Evolutionary conservation across 1,140 invertebrate genomes (phyloP).

Genomic region (Cydia fagiglandana): DNA sequence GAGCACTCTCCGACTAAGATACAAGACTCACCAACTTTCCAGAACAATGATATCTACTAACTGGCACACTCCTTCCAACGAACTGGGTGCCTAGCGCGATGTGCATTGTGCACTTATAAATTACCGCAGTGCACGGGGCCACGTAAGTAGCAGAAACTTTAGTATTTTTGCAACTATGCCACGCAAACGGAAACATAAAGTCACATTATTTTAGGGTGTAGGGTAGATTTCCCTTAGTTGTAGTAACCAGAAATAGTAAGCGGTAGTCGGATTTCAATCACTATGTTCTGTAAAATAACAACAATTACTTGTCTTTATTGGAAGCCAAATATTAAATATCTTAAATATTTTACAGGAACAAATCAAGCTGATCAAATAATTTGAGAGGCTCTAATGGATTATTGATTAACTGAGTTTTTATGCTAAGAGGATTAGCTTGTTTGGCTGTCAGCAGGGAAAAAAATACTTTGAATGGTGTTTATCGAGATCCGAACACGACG

Average conservation of each 20-base stretch:
- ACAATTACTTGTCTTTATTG: too few species aligned
- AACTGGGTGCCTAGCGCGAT: constrained; percentile 8
- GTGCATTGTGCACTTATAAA: constrained; percentile 21
- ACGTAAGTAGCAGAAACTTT: background rate
- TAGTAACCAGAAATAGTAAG: too few species aligned
- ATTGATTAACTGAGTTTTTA: constrained; percentile 2
- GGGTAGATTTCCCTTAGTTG: background rate
- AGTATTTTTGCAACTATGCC: constrained; percentile 9
- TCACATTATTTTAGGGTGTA: background rate
- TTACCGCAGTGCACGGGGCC: constrained; percentile 19
- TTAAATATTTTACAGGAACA: background rate
- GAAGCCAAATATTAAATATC: too few species aligned
- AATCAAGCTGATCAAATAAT: background rate
- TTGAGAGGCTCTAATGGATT: background rate
- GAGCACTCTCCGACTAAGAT: constrained; percentile 31
- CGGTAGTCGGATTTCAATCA: background rate
- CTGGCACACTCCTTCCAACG: constrained; percentile 32
- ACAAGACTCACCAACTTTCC: constrained; percentile 34
- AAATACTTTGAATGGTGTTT: constrained; percentile 31
- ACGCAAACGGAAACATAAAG: background rate
- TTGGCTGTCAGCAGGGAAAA: constrained; percentile 5
- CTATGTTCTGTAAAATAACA: background rate
- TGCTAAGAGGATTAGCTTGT: constrained; percentile 1
- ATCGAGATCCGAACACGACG: constrained; percentile 50
- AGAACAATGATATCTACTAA: constrained; percentile 34